Base-by-base conservation (phyloP, 2,888 invertebrate species). In the Uloborus plumipes region DNA sequence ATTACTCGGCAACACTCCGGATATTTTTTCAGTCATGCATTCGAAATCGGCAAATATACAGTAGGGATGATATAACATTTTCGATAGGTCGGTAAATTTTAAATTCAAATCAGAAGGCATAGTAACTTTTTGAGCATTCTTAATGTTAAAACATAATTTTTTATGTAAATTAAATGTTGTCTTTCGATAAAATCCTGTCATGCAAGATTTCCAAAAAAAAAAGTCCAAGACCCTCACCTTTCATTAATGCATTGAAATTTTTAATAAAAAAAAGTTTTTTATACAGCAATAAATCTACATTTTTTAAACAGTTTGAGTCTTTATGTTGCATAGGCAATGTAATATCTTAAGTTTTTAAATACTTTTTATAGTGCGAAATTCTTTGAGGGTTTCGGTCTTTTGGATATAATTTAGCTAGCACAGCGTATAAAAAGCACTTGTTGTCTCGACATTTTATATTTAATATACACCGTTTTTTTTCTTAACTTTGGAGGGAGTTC, bases 41-140 rank as follows among this genome's bases (percentile, higher is more conserved):
- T 59, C 22, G 31, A 69, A 69, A 55, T 69, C 55, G 3, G 18
- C 18, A 1, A 31, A 69, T 15, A 70, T 55, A 22, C 22, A 7
- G 26, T 22, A 70, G n/a, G 39, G 31, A 47, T 70, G 58, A 3
- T 58, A 58, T 6, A 70, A 20, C 47, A 70, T 70, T 70, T 58
- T 70, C 4, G 1, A 26, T 4, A 26, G 2, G 4, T 26, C 26
- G 4, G 26, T 3, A 26, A 26, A 26, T 26, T 26, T 26, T 26
- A 26, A 26, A 4, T 26, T 26, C 26, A 26, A 26, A 26, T 26
- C 26, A 26, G 26, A 26, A 26, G 26, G 26, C 26, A 26, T 26
- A 26, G 26, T 3, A 26, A 26, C 4, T 26, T 26, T 4, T 26
- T 26, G 26, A 26, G 26, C 26, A 26, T 26, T 26, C 4, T 26